Evolutionary conservation across 2,888 invertebrate genomes (phyloP).

Genomic region (Lottia gigantea): DNA sequence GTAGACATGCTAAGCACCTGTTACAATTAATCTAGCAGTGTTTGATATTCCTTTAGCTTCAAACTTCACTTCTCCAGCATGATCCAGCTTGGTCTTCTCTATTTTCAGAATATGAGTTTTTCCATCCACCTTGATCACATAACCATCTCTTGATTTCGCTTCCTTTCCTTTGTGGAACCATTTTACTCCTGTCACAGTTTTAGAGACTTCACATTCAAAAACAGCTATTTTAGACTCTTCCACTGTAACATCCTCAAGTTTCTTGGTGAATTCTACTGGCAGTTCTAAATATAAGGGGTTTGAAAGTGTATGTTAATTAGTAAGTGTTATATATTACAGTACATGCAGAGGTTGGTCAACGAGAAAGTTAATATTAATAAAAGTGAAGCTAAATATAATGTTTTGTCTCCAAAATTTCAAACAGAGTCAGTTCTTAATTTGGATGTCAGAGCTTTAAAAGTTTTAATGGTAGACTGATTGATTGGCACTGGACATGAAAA

Average conservation of each 20-base stretch:
- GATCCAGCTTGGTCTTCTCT: slow-evolving; percentile 52
- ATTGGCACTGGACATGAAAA: too few species aligned
- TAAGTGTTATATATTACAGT: too few species aligned
- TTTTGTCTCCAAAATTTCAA: too few species aligned
- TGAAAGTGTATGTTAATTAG: too few species aligned
- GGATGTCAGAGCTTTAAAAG: too few species aligned
- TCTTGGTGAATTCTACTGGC: slow-evolving; percentile 40
- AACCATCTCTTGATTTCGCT: slow-evolving; percentile 84
- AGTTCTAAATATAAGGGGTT: slow-evolving; percentile 34
- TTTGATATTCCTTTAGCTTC: slow-evolving; percentile 55
- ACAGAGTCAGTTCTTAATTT: too few species aligned
- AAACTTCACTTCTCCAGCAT: slow-evolving; percentile 58
- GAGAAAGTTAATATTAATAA: too few species aligned
- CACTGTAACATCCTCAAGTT: slow-evolving; percentile 39
- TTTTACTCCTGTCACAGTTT: slow-evolving; percentile 91
- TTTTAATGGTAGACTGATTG: too few species aligned
- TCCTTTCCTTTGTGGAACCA: slow-evolving; percentile 85
- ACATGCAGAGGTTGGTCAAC: too few species aligned
- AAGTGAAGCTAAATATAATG: too few species aligned
- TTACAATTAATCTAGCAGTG: slow-evolving; percentile 53
- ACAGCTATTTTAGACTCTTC: slow-evolving; percentile 72
- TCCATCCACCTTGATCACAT: slow-evolving; percentile 83
- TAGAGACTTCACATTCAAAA: slow-evolving; percentile 91
- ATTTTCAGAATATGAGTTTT: slow-evolving; percentile 54
- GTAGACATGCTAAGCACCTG: slow-evolving; percentile 43